A percentile compares a stretch with the other conserved stretches of the same genome.
phyloP scores from a whole-genome alignment of 2,888 invertebrate genomes.

The Pseudoips prasinana region DNA sequence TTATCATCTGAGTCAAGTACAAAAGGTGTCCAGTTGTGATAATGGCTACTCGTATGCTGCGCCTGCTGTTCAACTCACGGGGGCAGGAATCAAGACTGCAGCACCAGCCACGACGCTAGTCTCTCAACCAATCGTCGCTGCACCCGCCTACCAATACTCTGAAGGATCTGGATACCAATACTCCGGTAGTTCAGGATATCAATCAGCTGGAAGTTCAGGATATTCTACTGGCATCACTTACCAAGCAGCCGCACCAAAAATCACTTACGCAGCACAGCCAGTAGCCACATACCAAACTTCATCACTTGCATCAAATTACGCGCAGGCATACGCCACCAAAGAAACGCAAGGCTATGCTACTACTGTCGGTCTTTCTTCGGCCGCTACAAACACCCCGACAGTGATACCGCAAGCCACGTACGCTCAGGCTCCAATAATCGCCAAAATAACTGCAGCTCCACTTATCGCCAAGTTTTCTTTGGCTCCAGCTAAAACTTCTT shows the following conservation, averaged over 20 bases:
- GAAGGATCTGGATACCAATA: slow-evolving; percentile 24
- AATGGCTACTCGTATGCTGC: slow-evolving; percentile 80
- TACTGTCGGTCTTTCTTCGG: slow-evolving; percentile 74
- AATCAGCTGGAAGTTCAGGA: slow-evolving; percentile 22
- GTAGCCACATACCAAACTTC: slow-evolving; percentile 42
- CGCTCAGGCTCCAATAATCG: slow-evolving; percentile 76
- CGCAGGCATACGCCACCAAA: slow-evolving; percentile 41
- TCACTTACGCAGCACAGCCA: slow-evolving; percentile 58
- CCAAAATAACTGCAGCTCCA: slow-evolving; percentile 75
- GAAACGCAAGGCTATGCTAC: slow-evolving; percentile 81
- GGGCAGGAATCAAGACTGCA: slow-evolving; percentile 51
- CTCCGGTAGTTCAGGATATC: slow-evolving; percentile 30
- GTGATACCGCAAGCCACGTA: slow-evolving; percentile 69
- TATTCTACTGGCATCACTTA: slow-evolving; percentile 47
- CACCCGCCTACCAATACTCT: slow-evolving; percentile 30
- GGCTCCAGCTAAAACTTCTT: slow-evolving; percentile 56
- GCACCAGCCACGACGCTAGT: slow-evolving; percentile 31
- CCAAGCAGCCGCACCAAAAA: slow-evolving; percentile 48
- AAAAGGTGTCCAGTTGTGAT: slow-evolving; percentile 56
- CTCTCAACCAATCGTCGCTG: slow-evolving; percentile 30
- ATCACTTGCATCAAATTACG: slow-evolving; percentile 39
- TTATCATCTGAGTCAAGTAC: slow-evolving; percentile 69
- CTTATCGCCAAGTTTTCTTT: slow-evolving; percentile 61
- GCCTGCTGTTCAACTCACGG: slow-evolving; percentile 77
- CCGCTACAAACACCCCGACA: slow-evolving; percentile 49